Evolutionary conservation across 2,113 vertebrate genomes (phyloP).

Genomic region (Seriola rivoliana): DNA sequence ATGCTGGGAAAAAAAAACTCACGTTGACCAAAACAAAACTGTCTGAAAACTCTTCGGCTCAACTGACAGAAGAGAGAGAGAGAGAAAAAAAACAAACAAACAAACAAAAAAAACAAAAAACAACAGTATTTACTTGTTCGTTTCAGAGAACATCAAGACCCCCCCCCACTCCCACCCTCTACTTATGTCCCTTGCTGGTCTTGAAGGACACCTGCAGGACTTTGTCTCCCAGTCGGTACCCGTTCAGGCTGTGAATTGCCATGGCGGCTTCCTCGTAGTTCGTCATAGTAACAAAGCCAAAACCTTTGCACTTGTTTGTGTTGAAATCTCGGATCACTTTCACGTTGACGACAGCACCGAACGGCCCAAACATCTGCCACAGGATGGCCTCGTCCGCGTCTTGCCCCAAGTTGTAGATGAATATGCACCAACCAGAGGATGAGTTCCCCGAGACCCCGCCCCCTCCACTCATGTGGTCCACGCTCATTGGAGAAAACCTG

Average conservation of each 20-base stretch:
- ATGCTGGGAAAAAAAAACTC: constrained; percentile 50
- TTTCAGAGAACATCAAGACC: too few relatives aligned
- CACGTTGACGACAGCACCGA: constrained; percentile 97
- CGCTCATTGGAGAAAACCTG: constrained; percentile 98
- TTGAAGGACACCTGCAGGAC: constrained; percentile 99
- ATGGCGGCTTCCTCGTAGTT: constrained; percentile 99
- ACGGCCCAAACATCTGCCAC: constrained; percentile 99
- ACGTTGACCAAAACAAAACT: constrained; percentile 1
- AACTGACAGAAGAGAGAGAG: neutral
- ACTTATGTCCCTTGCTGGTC: constrained; percentile 99
- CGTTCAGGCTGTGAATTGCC: constrained; percentile 98
- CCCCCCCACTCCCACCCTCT: constrained; percentile 39
- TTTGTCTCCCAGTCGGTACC: constrained; percentile 97
- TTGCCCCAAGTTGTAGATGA: constrained; percentile 98
- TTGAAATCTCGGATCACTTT: constrained; percentile 99
- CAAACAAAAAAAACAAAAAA: neutral
- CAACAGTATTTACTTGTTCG: neutral
- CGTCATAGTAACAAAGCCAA: constrained; percentile 98
- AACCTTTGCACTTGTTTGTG: constrained; percentile 99
- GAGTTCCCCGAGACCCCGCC: constrained; percentile 89
- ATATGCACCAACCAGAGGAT: constrained; percentile 97
- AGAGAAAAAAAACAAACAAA: too few relatives aligned
- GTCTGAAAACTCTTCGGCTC: neutral
- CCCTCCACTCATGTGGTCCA: constrained; percentile 94
- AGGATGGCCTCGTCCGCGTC: constrained; percentile 97